Evolutionary conservation across 1,140 invertebrate genomes (phyloP), one percentile per base, ranked within the genome.

Genomic region (Thaumatotibia leucotreta): DNA sequence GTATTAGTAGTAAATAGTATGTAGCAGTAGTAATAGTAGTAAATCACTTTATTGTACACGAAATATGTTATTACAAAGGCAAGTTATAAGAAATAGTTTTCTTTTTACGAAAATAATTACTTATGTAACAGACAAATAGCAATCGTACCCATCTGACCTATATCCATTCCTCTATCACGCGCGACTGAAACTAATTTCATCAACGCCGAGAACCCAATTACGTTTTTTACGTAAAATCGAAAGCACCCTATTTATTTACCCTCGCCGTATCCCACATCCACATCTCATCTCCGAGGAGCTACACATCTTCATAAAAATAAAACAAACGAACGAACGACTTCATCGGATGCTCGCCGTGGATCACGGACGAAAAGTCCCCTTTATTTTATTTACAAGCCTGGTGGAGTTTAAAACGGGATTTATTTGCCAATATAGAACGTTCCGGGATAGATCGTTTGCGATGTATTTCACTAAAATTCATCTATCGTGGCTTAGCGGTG

Each of bases 261-360:
- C 64, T 20, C 45, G 24, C 45, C 61, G 74, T 73, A 71, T 61
- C 69, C 70, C 65, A 31, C 39, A 64, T 76, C 70, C 69, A n/a
- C n/a, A n/a, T n/a, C n/a, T n/a, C 64, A 80, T 81, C 70, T 69
- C 68, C 64, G 64, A 71, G 63, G 65, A 65, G 75, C 73, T 67
- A 85, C 80, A 82, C 73, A 80, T 85, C 83, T 85, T 81, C 77
- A 83, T 85, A 79, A 85, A 82, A 85, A 79, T 75, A 75, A 79
- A 80, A 77, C 69, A 67, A 66, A 69, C 63, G 64, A 50, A 61
- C 61, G 52, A 80, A 80, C 65, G 80, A 77, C 72, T 75, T 63
- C 64, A 68, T 73, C 64, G 69, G 61, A 68, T 63, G 58, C 65
- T 71, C 61, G 72, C 67, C 66, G 66, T 49, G 72, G 70, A 84